Base-by-base conservation (phyloP, 1,140 invertebrate genomes). In the Euwallacea fornicatus region DNA sequence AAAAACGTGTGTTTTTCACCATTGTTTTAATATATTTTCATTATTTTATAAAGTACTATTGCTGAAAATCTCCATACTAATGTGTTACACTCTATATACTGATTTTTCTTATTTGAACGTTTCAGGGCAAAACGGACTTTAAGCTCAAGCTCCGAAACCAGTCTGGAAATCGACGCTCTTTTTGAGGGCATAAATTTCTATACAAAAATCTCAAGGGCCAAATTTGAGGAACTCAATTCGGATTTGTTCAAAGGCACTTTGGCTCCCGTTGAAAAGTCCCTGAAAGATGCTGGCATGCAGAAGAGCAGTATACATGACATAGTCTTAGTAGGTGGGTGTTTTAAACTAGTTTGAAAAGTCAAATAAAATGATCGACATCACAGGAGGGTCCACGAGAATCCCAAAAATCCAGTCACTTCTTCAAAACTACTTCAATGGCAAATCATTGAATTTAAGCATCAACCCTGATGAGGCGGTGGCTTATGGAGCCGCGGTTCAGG, bases 291-390 rank as follows among this genome's bases (percentile, higher is more conserved):
- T 4, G 91, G 91, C 78, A 77, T 92, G 72, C 89, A 90, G 80
- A 93, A 93, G 78, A 76, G 77, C 50, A 79, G 82, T 7, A 91
- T 93, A 69, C 84, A 93, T 77, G 91, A 94, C 72, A 88, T 94
- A 7, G 90, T 93, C 2, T 83, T 94, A 11, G 91, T 93, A 15
- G 91, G 70, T 72, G 33, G 41, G 62, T 71, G 58, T 21, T 33
- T 53, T 55, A 11, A 56, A 33, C 13, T 42, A 8, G 7, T 54
- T 13, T 42, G 7, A 46, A 6, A n/a, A 55, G 7, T 42, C 13
- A 59, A 7, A 58, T 59, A n/a, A 44, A 54, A 4, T 21, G 42
- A 44, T 43, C 53, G 2, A 9, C 42, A 15, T 16, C 44, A 43
- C 7, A 72, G 70, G 92, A 13, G 92, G 91, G 13, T 93, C 91